These are phyloP conservation scores for Busseola fusca DNA, from an alignment of 2,888 invertebrate species.

Conservation along the genomic window DNA sequence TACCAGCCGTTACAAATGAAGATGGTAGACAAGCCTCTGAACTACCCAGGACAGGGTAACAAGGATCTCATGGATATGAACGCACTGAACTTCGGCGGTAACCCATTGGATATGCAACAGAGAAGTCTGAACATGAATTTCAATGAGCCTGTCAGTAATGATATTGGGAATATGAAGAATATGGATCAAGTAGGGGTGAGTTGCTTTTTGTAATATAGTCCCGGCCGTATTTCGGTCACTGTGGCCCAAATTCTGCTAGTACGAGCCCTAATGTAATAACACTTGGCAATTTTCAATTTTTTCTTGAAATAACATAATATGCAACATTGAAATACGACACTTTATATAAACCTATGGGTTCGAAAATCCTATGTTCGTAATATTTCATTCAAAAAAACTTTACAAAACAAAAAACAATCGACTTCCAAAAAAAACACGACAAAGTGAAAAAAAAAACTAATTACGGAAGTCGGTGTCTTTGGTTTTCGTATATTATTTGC, in stretches of 20 bases:
- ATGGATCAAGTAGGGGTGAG: constrained; percentile 75
- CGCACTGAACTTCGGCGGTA: constrained; percentile 69
- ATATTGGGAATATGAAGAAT: constrained; percentile 65
- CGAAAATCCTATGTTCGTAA: too few relatives aligned
- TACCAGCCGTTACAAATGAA: constrained; percentile 76
- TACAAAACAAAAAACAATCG: too few relatives aligned
- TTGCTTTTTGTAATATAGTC: constrained; percentile 19
- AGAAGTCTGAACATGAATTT: constrained; percentile 71
- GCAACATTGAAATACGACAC: too few relatives aligned
- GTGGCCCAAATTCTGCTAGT: background rate
- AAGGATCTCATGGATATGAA: constrained; percentile 74
- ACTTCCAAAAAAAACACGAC: too few relatives aligned
- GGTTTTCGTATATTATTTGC: too few relatives aligned
- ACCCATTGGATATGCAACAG: constrained; percentile 71
- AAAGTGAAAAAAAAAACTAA: too few relatives aligned
- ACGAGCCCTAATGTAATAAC: background rate
- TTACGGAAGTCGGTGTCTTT: too few relatives aligned
- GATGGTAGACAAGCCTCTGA: constrained; percentile 70
- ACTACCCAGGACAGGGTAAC: constrained; percentile 62
- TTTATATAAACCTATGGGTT: too few relatives aligned
- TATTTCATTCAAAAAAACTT: too few relatives aligned
- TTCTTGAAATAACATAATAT: too few relatives aligned
- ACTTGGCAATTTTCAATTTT: too few relatives aligned
- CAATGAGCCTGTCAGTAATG: constrained; percentile 66
- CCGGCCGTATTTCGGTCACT: too few relatives aligned